Base-by-base conservation (phyloP, 2,113 vertebrate species). In the Lanius collurio region DNA sequence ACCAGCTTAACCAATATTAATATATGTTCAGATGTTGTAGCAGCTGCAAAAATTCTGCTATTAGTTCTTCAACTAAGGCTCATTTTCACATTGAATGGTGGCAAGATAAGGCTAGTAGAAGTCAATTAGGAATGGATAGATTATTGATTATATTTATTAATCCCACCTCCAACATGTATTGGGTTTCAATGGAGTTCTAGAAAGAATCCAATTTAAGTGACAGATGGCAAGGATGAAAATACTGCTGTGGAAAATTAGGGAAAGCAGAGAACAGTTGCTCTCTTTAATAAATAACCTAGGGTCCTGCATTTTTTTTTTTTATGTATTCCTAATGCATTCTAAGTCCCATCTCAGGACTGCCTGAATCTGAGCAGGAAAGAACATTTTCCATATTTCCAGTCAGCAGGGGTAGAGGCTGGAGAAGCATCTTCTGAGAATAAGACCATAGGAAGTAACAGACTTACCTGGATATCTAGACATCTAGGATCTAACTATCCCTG, bases 141-240 rank as follows among this genome's bases (percentile, higher is more conserved):
- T 88, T 73, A 69, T 55, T 81, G 76, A 65, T 86, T 83, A 35
- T 89, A 63, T 91, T 95, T 92, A 90, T 86, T 86, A 95, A 91
- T 70, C 50, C 30, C 68, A 33, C 23, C 22, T 87, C 30, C 47
- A 75, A 63, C 7, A 35, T 9, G 6, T 84, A 39, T 71, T 74
- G 83, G 6, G 18, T 75, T 96, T 91, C 83, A 81, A 1, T 70
- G 42, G 52, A 67, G 35, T 81, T 87, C 56, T 81, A 92, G 64
- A 86, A 63, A 83, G 55, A 92, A 28, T 57, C 26, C n/a, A 87
- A 15, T 35, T 83, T 27, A 67, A 37, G 21, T 59, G 56, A 60
- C 74, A 67, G 64, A 63, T 74, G 64, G 33, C n/a, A 89, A 81
- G 33, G 35, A 46, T 18, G 16, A 78, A 95, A 91, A 83, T 70